Evolutionary conservation across 2,888 invertebrate species (phyloP).

Genomic region (Lobophora halterata): DNA sequence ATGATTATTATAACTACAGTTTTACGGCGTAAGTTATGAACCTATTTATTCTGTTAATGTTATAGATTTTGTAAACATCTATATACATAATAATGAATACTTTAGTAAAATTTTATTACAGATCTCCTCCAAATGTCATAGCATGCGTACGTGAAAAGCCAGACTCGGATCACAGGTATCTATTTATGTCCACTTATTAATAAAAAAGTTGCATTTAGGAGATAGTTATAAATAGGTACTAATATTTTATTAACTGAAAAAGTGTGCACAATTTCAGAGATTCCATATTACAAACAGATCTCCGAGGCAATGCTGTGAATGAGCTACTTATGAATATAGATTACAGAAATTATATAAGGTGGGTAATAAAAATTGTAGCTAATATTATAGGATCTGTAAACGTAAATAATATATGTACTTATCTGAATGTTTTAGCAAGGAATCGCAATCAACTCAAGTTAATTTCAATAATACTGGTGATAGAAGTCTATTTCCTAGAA

Average conservation of each 20-base stretch:
- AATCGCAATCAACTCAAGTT: conserved; percentile 58
- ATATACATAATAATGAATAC: no score
- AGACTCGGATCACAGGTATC: no score
- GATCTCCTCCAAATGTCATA: not conserved
- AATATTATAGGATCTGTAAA: not conserved
- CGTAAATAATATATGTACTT: not conserved
- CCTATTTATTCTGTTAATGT: no score
- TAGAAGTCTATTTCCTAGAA: conserved; percentile 19
- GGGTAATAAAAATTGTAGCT: conserved; percentile 15
- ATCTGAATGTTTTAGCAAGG: conserved; percentile 32
- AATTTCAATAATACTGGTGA: conserved; percentile 41
- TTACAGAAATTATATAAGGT: conserved; percentile 31
- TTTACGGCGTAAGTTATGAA: conserved; percentile 4
- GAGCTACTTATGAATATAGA: not conserved
- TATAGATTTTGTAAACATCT: no score
- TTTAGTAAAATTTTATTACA: not conserved
- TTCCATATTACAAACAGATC: conserved; percentile 11
- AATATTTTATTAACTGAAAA: no score
- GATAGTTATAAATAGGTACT: no score
- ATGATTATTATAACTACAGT: not conserved
- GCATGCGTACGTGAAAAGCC: not conserved
- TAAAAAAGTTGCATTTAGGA: no score
- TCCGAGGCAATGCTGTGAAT: conserved; percentile 1
- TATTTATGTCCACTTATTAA: no score
- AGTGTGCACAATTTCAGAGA: no score